phyloP scores from a whole-genome alignment of 2,797 vertebrate species.

The Antennarius maculatus region DNA sequence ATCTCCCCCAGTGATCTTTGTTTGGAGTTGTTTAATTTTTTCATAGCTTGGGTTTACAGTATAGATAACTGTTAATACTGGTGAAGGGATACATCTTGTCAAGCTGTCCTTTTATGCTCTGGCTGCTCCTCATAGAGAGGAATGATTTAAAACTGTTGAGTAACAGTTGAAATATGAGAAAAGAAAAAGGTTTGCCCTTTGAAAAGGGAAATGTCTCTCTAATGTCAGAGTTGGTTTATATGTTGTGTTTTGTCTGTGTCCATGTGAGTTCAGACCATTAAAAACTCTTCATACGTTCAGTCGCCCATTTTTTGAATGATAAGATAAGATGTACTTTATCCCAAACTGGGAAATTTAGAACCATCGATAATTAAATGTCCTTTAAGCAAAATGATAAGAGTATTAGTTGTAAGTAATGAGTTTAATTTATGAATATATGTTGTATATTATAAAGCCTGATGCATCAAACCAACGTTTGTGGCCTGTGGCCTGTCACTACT shows the following conservation, averaged over 20 bases:
- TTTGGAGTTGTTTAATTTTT: conserved; percentile 39
- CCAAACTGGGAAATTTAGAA: not conserved
- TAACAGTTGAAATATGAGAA: conserved; percentile 15
- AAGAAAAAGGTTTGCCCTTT: conserved; percentile 10
- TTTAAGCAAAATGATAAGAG: not conserved
- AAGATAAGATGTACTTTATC: no score
- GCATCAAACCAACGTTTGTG: conserved; percentile 26
- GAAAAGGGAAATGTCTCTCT: conserved; percentile 18
- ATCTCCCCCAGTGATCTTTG: conserved; percentile 14
- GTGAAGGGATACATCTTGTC: conserved; percentile 6
- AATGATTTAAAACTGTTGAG: conserved; percentile 33
- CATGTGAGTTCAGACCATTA: conserved; percentile 13
- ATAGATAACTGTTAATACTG: conserved; percentile 18
- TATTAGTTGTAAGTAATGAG: not conserved
- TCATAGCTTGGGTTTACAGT: conserved; percentile 26
- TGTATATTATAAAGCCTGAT: conserved; percentile 14
- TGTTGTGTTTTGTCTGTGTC: conserved; percentile 23
- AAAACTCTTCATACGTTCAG: conserved; percentile 8
- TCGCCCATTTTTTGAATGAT: conserved; percentile 13
- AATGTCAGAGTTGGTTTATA: conserved; percentile 31
- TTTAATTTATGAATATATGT: not conserved
- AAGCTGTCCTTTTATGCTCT: conserved; percentile 26
- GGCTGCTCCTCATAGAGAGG: conserved; percentile 1
- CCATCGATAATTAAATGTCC: not conserved
- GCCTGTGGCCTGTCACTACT: conserved; percentile 18